Evolutionary conservation across 2,888 invertebrate species (phyloP).

Genomic region (Gari tellinella): DNA sequence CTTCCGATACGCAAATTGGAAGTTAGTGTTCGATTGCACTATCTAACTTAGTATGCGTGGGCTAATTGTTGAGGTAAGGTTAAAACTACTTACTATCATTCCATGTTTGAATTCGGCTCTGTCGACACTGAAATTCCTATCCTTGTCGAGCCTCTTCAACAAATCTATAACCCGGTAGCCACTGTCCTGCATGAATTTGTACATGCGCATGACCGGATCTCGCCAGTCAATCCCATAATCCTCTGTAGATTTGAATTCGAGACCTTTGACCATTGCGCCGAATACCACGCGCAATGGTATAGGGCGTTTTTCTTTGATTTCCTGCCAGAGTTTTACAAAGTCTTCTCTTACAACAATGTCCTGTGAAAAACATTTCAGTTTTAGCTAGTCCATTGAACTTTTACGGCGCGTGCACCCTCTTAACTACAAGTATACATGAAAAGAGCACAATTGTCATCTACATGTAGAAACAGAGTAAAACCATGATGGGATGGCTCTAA

Average conservation of each 20-base stretch:
- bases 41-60: too few species aligned
- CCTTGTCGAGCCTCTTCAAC: slow-evolving; percentile 74
- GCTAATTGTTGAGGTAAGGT: too few species aligned
- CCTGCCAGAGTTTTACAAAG: slow-evolving; percentile 63
- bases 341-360: slow-evolving; percentile 71
- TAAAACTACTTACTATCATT: slow-evolving; percentile 64
- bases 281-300: slow-evolving; percentile 61
- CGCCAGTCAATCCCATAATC: slow-evolving; percentile 64
- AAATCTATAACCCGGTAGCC: slow-evolving; percentile 76
- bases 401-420: too few species aligned
- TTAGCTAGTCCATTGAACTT: too few species aligned
- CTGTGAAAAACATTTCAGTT: slow-evolving; percentile 32
- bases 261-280: slow-evolving; percentile 66
- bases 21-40: too few species aligned
- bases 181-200: slow-evolving; percentile 73
- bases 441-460: too few species aligned
- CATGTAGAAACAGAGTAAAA: too few species aligned
- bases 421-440: too few species aligned
- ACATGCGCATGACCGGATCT: slow-evolving; percentile 71
- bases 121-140: slow-evolving; percentile 72
- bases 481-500: too few species aligned
- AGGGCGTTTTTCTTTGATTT: slow-evolving; percentile 57
- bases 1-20: too few species aligned
- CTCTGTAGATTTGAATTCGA: slow-evolving; percentile 43
- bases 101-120: slow-evolving; percentile 73